A percentile compares a stretch with the other conserved stretches of the same genome.
These are phyloP conservation scores for Homarus americanus DNA, from an alignment of 1,140 invertebrate genomes.

Conservation along the genomic window DNA sequence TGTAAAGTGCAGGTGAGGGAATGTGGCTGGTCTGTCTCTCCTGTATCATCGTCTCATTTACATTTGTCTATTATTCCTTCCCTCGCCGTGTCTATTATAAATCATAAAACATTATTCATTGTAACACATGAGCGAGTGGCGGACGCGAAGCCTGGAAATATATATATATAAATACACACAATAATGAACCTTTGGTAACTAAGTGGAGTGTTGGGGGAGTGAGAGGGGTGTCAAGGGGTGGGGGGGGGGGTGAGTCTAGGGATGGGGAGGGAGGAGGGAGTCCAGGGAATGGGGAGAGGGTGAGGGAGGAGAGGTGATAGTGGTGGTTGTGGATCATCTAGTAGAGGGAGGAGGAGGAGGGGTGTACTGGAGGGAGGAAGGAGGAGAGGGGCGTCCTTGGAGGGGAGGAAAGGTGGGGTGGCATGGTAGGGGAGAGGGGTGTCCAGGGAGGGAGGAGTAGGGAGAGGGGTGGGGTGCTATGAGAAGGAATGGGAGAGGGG, in stretches of 20 bases:
- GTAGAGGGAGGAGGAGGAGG: not conserved
- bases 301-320: not conserved
- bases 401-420: constrained; percentile 4
- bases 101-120: constrained; percentile 27
- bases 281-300: not conserved
- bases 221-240: no score
- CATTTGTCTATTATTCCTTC: constrained; percentile 23
- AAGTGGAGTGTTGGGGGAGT: no score
- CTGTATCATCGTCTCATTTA: constrained; percentile 51
- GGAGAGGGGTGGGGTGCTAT: not conserved
- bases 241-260: not conserved
- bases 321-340: no score
- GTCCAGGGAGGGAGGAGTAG: not conserved
- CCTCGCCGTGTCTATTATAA: not conserved
- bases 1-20: constrained; percentile 50
- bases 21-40: constrained; percentile 22
- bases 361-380: not conserved
- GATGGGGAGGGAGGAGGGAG: not conserved
- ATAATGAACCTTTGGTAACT: constrained; percentile 52
- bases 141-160: not conserved
- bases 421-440: not conserved
- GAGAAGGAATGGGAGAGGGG: no score
- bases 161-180: not conserved
- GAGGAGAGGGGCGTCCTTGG: not conserved
- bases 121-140: not conserved